Evolutionary conservation across 1,140 invertebrate species (phyloP).

Genomic region (Drosophila grimshawi): DNA sequence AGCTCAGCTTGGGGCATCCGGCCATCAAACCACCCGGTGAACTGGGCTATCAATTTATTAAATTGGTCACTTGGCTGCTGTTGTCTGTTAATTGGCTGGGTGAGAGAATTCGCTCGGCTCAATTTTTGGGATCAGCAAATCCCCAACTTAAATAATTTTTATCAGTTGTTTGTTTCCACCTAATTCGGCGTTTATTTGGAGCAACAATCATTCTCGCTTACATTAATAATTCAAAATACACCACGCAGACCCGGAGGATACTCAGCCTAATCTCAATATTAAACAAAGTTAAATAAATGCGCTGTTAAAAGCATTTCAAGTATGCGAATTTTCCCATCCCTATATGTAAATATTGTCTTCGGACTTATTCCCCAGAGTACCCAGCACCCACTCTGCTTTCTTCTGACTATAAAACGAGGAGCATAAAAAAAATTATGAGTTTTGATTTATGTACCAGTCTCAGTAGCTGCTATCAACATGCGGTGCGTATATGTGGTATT

Average conservation of each 20-base stretch:
- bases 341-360: constrained; percentile 17
- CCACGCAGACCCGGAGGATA: not conserved
- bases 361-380: constrained; percentile 20
- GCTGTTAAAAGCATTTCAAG: constrained; percentile 56
- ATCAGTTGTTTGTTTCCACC: constrained; percentile 1
- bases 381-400: not conserved
- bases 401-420: constrained; percentile 21
- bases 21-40: not conserved
- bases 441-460: constrained; percentile 60
- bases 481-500: constrained; percentile 57
- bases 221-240: constrained; percentile 24
- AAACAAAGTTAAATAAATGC: constrained; percentile 64
- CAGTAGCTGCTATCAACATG: constrained; percentile 41
- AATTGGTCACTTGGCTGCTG: constrained; percentile 15
- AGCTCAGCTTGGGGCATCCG: not conserved
- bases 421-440: constrained; percentile 60
- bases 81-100: constrained; percentile 22
- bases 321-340: constrained; percentile 34
- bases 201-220: not conserved
- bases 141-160: constrained; percentile 5
- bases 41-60: constrained; percentile 24
- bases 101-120: not conserved
- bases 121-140: constrained; percentile 1
- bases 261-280: constrained; percentile 38
- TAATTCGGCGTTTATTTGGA: not conserved